phyloP scores from a whole-genome alignment of 2,888 invertebrate genomes.

The Cremastinae sp. region DNA sequence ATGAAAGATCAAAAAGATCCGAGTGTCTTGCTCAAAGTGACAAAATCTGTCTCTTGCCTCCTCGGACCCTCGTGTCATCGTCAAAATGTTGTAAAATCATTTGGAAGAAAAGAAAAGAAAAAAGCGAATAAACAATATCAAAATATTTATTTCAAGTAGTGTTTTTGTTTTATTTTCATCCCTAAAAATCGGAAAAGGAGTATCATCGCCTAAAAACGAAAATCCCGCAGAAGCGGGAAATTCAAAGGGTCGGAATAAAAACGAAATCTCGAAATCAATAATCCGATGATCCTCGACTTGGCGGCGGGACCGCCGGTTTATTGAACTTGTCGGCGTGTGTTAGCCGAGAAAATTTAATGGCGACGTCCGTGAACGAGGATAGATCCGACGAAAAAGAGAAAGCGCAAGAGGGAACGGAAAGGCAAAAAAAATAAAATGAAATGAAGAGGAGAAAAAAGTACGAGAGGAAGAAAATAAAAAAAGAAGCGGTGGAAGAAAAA shows the following conservation, averaged over 20 bases:
- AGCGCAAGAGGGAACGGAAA: constrained; percentile 1
- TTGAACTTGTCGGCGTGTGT: constrained; percentile 52
- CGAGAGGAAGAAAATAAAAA: constrained; percentile 37
- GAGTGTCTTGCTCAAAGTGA: neutral
- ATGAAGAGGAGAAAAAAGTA: constrained; percentile 39
- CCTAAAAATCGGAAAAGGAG: too few species aligned
- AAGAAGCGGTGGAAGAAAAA: constrained; percentile 18
- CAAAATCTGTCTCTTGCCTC: constrained; percentile 3
- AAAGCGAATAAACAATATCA: constrained; percentile 39
- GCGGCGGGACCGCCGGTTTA: constrained; percentile 36
- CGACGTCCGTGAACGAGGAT: constrained; percentile 43
- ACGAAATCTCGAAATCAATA: neutral
- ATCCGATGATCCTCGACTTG: constrained; percentile 3
- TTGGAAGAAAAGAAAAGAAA: constrained; percentile 31
- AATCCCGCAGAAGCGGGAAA: too few species aligned
- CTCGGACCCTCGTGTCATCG: constrained; percentile 33
- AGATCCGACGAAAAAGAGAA: constrained; percentile 26
- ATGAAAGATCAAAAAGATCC: too few species aligned
- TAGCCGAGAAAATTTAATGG: constrained; percentile 52
- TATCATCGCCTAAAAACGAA: too few species aligned
- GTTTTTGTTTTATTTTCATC: too few species aligned
- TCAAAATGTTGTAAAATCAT: constrained; percentile 47
- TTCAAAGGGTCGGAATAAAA: neutral
- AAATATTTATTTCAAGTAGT: constrained; percentile 29
- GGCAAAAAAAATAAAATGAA: constrained; percentile 25